These are phyloP conservation scores for Trogon melanurus DNA, from an alignment of 2,113 vertebrate species.

Conservation along the genomic window DNA sequence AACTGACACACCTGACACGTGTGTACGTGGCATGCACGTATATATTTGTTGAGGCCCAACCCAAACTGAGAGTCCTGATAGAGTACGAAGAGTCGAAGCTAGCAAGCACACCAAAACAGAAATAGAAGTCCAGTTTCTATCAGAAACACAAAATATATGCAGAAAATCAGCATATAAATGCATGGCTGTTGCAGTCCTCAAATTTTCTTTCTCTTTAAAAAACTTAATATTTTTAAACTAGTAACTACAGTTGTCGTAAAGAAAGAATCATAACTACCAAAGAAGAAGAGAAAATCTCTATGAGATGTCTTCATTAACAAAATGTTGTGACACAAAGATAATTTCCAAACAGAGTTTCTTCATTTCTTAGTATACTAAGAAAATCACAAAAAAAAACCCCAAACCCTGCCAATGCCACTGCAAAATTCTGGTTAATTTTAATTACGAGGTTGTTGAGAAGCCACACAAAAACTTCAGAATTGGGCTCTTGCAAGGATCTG, in stretches of 20 bases:
- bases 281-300: not conserved
- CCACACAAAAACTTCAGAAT: not conserved
- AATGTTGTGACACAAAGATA: not conserved
- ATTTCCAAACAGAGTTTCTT: not conserved
- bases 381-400: not conserved
- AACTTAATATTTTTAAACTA: not conserved
- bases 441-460: not conserved
- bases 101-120: not conserved
- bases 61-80: not conserved
- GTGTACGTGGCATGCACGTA: accelerated
- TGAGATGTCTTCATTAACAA: not conserved
- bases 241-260: not conserved
- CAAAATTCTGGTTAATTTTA: not conserved
- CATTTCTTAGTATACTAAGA: not conserved
- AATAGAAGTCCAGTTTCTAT: not conserved
- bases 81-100: not conserved
- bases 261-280: not conserved
- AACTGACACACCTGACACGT: not conserved
- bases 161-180: not conserved
- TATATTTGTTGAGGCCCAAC: not conserved
- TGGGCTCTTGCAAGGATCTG: not conserved
- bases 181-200: not conserved
- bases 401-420: too few relatives aligned
- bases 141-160: not conserved
- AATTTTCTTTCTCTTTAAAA: not conserved